phyloP scores from a whole-genome alignment of 2,888 invertebrate genomes.

The Drosophila antonietae region DNA sequence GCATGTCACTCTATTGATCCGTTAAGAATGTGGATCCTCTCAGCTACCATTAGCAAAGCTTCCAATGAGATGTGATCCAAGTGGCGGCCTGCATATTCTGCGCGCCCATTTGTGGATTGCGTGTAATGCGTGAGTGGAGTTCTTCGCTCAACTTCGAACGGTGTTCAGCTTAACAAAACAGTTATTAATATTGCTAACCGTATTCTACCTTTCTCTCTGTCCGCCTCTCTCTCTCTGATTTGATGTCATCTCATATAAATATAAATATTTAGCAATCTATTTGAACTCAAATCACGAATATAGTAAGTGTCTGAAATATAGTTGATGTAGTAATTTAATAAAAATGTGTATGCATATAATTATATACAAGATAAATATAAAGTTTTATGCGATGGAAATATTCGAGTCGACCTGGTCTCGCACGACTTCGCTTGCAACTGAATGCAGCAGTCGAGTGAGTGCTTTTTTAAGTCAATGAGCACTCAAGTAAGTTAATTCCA shows the following conservation, averaged over 20 bases:
- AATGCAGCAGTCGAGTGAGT: not conserved
- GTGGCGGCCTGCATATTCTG: not conserved
- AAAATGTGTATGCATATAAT: not conserved
- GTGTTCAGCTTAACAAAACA: not conserved
- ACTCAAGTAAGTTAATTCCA: not conserved
- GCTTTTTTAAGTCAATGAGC: not conserved
- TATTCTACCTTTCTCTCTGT: not conserved
- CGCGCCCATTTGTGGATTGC: not conserved
- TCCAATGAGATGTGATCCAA: not conserved
- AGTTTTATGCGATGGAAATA: not conserved
- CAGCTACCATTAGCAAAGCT: not conserved
- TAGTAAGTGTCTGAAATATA: not conserved
- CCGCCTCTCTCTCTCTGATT: not conserved
- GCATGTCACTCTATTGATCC: not conserved
- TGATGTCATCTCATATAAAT: not conserved
- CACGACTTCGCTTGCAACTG: not conserved
- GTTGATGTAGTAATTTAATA: not conserved
- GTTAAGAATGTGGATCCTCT: not conserved
- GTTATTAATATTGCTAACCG: not conserved
- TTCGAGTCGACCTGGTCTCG: not conserved
- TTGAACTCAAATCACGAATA: not conserved
- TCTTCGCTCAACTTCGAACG: not conserved
- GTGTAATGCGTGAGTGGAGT: not conserved
- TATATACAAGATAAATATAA: not conserved
- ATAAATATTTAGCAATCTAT: not conserved